Evolutionary conservation across 2,797 vertebrate genomes (phyloP).

Genomic region (Melanogrammus aeglefinus): DNA sequence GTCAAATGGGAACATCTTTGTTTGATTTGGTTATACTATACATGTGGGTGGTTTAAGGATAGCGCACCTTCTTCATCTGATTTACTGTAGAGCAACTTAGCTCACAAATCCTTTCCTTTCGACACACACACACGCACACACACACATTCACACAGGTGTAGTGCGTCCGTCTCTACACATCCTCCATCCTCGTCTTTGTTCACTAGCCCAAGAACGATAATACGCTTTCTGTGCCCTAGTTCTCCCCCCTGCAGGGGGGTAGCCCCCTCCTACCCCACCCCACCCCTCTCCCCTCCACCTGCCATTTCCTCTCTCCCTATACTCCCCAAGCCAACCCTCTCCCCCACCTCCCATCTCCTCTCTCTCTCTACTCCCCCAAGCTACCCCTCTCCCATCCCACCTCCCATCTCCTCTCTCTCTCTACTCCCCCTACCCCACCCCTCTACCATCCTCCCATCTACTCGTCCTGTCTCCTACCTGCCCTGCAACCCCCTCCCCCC

Average conservation of each 20-base stretch:
- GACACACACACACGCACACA: slow-evolving; percentile 6
- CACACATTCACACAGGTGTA: neutral
- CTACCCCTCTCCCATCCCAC: slow-evolving; percentile 20
- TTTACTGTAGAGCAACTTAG: neutral
- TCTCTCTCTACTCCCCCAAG: neutral
- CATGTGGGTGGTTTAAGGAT: no score
- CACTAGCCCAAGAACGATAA: slow-evolving; percentile 57
- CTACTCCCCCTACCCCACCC: slow-evolving; percentile 17
- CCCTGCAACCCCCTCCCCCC: slow-evolving; percentile 15
- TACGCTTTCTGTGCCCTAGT: slow-evolving; percentile 77
- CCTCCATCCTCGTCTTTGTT: neutral
- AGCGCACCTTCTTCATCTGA: no score
- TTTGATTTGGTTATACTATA: neutral
- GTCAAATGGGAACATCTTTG: no score
- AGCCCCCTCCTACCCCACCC: slow-evolving; percentile 70
- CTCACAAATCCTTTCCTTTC: neutral
- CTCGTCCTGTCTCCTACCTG: slow-evolving; percentile 19
- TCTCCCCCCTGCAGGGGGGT: slow-evolving; percentile 83
- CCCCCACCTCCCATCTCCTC: neutral
- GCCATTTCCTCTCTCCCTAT: slow-evolving; percentile 33
- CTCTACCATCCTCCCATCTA: slow-evolving; percentile 19
- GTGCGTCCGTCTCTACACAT: neutral
- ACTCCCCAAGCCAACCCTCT: neutral
- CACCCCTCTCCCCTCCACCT: neutral
- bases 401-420: slow-evolving; percentile 33